These are phyloP conservation scores for Oryzias dopingdopingensis DNA, from an alignment of 2,797 vertebrate genomes.

Conservation along the genomic window DNA sequence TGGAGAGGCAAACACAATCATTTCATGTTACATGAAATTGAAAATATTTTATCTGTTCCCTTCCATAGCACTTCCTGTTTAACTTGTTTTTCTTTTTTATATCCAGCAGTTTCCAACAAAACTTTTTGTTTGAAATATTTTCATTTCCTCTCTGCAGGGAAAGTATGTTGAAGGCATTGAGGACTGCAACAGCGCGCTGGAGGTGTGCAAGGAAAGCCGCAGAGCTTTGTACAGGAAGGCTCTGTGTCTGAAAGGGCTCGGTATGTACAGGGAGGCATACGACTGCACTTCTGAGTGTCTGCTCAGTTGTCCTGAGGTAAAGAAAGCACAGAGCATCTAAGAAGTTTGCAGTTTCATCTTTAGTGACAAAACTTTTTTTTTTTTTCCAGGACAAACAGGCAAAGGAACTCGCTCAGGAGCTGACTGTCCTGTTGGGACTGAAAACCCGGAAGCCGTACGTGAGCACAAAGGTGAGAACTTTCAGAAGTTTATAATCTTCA, in stretches of 20 bases:
- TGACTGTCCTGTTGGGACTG: constrained; percentile 85
- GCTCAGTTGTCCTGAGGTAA: constrained; percentile 85
- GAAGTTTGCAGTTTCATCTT: background rate
- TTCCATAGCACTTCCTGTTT: too few relatives aligned
- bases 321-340: background rate
- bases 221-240: constrained; percentile 89
- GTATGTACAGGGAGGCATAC: constrained; percentile 87
- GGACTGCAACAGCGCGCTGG: constrained; percentile 83
- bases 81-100: too few relatives aligned
- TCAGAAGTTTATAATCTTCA: background rate
- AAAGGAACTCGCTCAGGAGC: constrained; percentile 88
- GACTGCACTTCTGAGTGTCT: constrained; percentile 87
- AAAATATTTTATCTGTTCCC: too few relatives aligned
- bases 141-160: constrained; percentile 64
- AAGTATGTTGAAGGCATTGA: constrained; percentile 81
- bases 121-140: too few relatives aligned
- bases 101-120: too few relatives aligned
- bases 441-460: constrained; percentile 87
- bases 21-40: too few relatives aligned
- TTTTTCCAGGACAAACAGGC: constrained; percentile 84
- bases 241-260: constrained; percentile 85
- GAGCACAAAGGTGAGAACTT: constrained; percentile 78
- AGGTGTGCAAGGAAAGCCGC: constrained; percentile 74
- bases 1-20: too few relatives aligned
- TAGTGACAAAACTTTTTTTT: background rate